phyloP scores from a whole-genome alignment of 2,888 invertebrate species.

The Suillia variegata region DNA sequence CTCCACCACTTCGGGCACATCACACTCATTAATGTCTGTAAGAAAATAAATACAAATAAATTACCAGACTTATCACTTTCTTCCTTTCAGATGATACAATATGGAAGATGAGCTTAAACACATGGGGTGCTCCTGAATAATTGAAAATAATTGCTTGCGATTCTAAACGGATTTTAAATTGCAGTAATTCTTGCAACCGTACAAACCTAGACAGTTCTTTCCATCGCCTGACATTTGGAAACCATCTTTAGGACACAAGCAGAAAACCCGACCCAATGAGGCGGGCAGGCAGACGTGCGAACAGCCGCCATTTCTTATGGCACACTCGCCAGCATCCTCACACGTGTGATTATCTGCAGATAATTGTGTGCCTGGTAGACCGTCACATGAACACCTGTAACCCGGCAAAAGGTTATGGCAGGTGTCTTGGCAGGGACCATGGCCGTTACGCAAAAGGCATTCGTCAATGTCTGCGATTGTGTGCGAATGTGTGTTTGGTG shows the following conservation, averaged over 20 bases:
- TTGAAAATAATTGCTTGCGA: no score
- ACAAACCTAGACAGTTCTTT: conserved; percentile 62
- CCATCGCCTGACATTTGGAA: conserved; percentile 55
- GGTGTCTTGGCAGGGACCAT: conserved; percentile 69
- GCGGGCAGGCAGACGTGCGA: conserved; percentile 62
- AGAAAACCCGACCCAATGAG: conserved; percentile 61
- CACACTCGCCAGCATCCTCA: conserved; percentile 59
- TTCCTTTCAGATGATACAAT: no score
- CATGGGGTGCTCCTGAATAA: no score
- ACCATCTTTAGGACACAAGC: conserved; percentile 64
- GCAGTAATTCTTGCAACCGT: conserved; percentile 15
- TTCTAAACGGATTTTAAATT: no score
- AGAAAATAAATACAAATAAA: background rate
- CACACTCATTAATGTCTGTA: conserved; percentile 72
- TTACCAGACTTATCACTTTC: no score
- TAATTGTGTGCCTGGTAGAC: conserved; percentile 67
- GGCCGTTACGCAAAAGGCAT: conserved; percentile 67
- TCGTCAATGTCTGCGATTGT: conserved; percentile 65
- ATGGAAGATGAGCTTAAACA: no score
- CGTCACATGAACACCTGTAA: conserved; percentile 66
- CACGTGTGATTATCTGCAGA: conserved; percentile 65
- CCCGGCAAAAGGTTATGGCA: conserved; percentile 67
- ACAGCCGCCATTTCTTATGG: conserved; percentile 61
- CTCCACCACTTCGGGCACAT: conserved; percentile 54
- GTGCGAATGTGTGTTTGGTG: no score